These are phyloP conservation scores for Spodoptera frugiperda DNA, from an alignment of 1,140 invertebrate genomes.

Conservation along the genomic window DNA sequence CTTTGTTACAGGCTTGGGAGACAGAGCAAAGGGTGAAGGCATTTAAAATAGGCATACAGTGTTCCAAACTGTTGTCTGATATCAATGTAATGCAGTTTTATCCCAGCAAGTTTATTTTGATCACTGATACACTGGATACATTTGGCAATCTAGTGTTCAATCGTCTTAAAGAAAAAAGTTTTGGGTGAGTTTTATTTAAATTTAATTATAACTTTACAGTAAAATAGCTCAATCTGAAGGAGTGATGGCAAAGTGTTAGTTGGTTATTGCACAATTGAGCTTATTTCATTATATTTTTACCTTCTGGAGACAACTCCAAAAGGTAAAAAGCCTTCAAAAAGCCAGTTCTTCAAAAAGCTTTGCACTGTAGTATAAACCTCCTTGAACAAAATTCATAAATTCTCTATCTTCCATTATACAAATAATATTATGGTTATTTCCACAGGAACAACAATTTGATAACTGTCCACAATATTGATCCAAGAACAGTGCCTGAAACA, in stretches of 20 bases:
- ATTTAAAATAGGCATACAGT: slow-evolving; percentile 98
- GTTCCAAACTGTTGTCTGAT: slow-evolving; percentile 96
- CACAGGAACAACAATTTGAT: slow-evolving; percentile 49
- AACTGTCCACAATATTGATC: slow-evolving; percentile 84
- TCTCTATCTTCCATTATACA: no score
- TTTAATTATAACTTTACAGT: background rate
- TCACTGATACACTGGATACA: slow-evolving; percentile 98
- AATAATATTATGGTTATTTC: background rate
- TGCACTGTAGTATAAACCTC: no score
- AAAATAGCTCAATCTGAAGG: no score
- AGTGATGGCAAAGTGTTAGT: no score
- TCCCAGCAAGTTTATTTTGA: slow-evolving; percentile 98
- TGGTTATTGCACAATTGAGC: no score
- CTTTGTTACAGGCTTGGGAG: slow-evolving; percentile 91
- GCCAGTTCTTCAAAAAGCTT: no score
- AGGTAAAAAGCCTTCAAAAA: no score
- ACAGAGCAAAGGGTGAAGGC: slow-evolving; percentile 97
- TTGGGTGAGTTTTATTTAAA: slow-evolving; percentile 63
- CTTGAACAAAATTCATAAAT: no score
- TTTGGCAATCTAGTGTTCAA: slow-evolving; percentile 98
- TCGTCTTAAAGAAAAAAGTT: slow-evolving; percentile 91
- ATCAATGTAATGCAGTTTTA: slow-evolving; percentile 97
- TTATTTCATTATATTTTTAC: no score
- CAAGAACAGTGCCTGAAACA: slow-evolving; percentile 93
- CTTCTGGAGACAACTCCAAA: no score